These are phyloP conservation scores for Stenchaetothrips biformis DNA, from an alignment of 2,888 invertebrate species.

Conservation along the genomic window DNA sequence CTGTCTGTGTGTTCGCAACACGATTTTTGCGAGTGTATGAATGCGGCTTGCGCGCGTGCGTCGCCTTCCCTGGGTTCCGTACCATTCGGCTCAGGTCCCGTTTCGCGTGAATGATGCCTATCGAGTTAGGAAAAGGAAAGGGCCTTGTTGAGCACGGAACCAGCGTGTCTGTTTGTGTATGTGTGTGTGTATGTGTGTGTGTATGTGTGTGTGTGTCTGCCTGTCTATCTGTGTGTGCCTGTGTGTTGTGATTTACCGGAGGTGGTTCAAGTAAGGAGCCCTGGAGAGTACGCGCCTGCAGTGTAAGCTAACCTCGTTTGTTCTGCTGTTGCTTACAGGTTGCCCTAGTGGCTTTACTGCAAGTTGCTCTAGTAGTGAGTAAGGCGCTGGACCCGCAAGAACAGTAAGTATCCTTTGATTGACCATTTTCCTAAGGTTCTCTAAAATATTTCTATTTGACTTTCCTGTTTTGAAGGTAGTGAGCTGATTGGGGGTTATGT, in stretches of 20 bases:
- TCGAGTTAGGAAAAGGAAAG: background rate
- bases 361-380: conserved; percentile 34
- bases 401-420: conserved; percentile 28
- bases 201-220: too few relatives aligned
- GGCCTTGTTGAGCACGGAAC: too few relatives aligned
- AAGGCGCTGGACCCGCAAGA: conserved; percentile 37
- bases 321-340: conserved; percentile 30
- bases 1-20: too few relatives aligned
- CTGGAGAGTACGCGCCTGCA: background rate
- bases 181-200: too few relatives aligned
- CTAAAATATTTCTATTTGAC: too few relatives aligned
- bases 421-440: too few relatives aligned
- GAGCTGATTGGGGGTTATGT: background rate
- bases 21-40: background rate
- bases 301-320: background rate
- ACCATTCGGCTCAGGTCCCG: background rate
- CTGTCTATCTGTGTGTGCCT: too few relatives aligned
- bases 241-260: too few relatives aligned
- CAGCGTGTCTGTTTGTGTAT: too few relatives aligned
- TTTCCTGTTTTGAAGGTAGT: too few relatives aligned
- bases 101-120: background rate
- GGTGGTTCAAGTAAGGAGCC: background rate
- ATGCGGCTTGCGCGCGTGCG: background rate
- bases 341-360: conserved; percentile 33
- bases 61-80: too few relatives aligned